Evolutionary conservation across 2,113 vertebrate genomes (phyloP), one percentile per base, ranked within the genome.

Genomic region (Orycteropus afer): DNA sequence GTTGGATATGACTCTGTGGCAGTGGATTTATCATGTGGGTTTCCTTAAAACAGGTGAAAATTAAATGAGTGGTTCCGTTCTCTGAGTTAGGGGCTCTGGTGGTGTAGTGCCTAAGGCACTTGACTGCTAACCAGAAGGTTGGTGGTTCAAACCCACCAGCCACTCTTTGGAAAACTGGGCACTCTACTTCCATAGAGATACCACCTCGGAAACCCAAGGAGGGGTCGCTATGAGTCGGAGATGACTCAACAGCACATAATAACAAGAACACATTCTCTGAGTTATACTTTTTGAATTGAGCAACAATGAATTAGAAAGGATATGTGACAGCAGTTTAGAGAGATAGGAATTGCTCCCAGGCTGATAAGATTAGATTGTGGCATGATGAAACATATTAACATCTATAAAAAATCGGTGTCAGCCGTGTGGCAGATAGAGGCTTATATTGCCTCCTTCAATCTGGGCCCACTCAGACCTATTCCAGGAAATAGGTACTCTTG

Each of bases 21-120:
- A n/a, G n/a, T n/a, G n/a, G n/a, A n/a, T 27, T 69, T 92, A 49
- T 29, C 55, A 49, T 11, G 37, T 61, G 47, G 25, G 59, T 93
- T 93, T 91, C 53, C 81, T 78, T 89, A 91, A 90, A 90, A 59
- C 23, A 59, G 51, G 88, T 81, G 57, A 27, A 86, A 83, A 27
- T 37, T 47, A 89, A 25, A 82, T 86, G 49, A 93, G 23, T 79
- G 32, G 83, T 78, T 83, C n/a, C n/a, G n/a, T n/a, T n/a, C n/a
- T n/a, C n/a, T n/a, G n/a, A n/a, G n/a, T n/a, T n/a, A n/a, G n/a
- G n/a, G n/a, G n/a, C n/a, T n/a, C n/a, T n/a, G n/a, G n/a, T n/a
- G n/a, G n/a, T n/a, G n/a, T n/a, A n/a, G n/a, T n/a, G n/a, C n/a
- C n/a, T n/a, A n/a, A n/a, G n/a, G n/a, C n/a, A n/a, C n/a, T n/a